Percentiles rank a stretch among this genome's conserved stretches.
These are phyloP conservation scores for Lydus trimaculatus DNA, from an alignment of 2,888 invertebrate species.

Conservation along the genomic window DNA sequence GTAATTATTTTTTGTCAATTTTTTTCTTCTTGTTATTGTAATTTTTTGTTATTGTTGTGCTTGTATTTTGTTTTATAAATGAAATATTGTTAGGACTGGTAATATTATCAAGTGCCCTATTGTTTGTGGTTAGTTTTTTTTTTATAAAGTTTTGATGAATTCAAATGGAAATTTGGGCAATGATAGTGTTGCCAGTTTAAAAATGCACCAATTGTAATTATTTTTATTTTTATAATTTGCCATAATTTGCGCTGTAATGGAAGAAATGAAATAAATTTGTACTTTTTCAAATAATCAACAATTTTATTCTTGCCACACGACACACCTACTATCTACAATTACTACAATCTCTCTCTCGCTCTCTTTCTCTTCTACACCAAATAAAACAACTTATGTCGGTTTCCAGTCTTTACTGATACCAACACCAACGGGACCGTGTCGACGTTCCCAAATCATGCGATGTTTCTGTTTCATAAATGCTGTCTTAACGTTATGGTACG, in stretches of 20 bases:
- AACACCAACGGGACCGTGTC: constrained; percentile 80
- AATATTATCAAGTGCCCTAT: constrained; percentile 25
- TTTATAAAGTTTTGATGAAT: not conserved
- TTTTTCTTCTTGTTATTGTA: not conserved
- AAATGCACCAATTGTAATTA: not conserved
- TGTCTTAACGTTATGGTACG: constrained; percentile 71
- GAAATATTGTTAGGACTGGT: constrained; percentile 38
- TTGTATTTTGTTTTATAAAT: constrained; percentile 34
- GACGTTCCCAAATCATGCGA: constrained; percentile 95
- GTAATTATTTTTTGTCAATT: not conserved
- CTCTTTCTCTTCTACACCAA: too few relatives aligned
- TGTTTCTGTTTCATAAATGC: constrained; percentile 99
- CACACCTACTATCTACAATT: constrained; percentile 7
- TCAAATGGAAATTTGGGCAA: not conserved
- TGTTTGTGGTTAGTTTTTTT: not conserved
- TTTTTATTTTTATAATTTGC: not conserved
- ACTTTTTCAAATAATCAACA: constrained; percentile 39
- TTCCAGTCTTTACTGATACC: constrained; percentile 59
- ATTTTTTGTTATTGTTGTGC: constrained; percentile 33
- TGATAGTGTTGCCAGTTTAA: constrained; percentile 41
- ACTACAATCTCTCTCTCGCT: too few relatives aligned
- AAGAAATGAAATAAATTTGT: constrained; percentile 41
- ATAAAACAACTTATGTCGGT: not conserved
- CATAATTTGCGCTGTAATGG: not conserved
- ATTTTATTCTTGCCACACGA: constrained; percentile 18